Evolutionary conservation across 2,113 vertebrate genomes (phyloP), one percentile per base, ranked within the genome.

Genomic region (Sinosuthora webbiana): DNA sequence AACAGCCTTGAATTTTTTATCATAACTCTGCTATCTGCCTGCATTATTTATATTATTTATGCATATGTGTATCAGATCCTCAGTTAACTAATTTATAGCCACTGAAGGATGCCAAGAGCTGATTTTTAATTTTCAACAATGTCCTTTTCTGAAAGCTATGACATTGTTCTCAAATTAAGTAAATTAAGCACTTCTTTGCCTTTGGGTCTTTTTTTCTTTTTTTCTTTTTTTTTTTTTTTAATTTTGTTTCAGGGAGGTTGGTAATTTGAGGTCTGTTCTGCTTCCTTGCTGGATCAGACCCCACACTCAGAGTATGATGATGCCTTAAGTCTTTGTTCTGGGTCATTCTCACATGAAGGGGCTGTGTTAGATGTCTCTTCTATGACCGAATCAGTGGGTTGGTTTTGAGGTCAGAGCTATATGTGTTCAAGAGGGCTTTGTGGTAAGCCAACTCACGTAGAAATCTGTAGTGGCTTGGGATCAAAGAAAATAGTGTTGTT

Each of bases 371-470:
- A 30, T 56, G 17, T 76, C 15, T 63, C 50, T 76, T 50, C 68
- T 55, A 5, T 37, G 59, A 76, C 45, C 74, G 87, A 65, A 64
- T 17, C 28, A 25, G 11, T 39, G 78, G 11, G 42, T 39, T 83
- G 77, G 63, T 73, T 94, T 95, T 93, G 78, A 91, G 70, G 93
- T 93, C 70, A 91, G 52, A 87, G 22, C 55, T 52, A 3, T 42
- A 41, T 50, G 52, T 82, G 37, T 71, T 39, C 28, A 68, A 82
- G 87, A 83, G 28, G 42, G 15, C 22, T 94, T 65, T 42, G 23
- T 85, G 91, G 78, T 80, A 85, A 83, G 35, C 49, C 70, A 77
- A 5, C 50, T 90, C 84, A 53, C 14, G 3, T 28, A n/a, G 85
- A 76, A 78, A 62, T 69, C 50, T 47, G 27, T 42, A 20, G n/a